Conservation (phyloP, 2,888 invertebrate species). For the Dorcus parallelipipedus region DNA sequence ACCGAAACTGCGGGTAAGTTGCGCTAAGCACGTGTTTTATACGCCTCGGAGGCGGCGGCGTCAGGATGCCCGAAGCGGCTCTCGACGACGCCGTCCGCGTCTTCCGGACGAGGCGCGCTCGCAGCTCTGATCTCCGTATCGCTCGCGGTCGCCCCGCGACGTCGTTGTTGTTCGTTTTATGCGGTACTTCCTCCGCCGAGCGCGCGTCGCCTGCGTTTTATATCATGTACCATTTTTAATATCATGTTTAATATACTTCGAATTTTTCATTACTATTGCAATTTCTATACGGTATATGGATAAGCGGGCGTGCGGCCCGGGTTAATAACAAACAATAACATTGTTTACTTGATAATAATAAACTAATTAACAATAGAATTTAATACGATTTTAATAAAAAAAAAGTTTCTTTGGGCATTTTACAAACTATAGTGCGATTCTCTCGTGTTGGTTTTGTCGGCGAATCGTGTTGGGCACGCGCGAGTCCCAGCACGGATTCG, state of each 20-base stretch:
- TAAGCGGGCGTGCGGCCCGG: conserved; percentile 36
- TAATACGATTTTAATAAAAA: conserved; percentile 49
- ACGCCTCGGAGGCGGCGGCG: conserved; percentile 24
- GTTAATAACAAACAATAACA: conserved; percentile 45
- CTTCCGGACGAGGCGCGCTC: conserved; percentile 40
- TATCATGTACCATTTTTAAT: conserved; percentile 51
- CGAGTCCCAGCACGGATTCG: conserved; percentile 18
- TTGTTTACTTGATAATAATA: conserved; percentile 44
- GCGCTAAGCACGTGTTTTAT: conserved; percentile 40
- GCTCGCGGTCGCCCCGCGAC: conserved; percentile 18
- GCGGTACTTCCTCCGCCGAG: conserved; percentile 26
- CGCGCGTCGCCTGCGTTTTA: conserved; percentile 45
- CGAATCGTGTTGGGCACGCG: conserved; percentile 18
- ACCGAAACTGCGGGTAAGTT: conserved; percentile 43
- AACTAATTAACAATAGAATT: conserved; percentile 47
- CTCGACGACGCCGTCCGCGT: conserved; percentile 23
- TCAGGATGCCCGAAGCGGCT: conserved; percentile 19
- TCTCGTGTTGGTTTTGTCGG: conserved; percentile 23
- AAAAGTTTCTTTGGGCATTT: conserved; percentile 48
- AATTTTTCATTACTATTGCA: conserved; percentile 47
- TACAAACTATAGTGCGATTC: conserved; percentile 33
- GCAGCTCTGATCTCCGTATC: conserved; percentile 31
- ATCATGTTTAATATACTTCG: conserved; percentile 48
- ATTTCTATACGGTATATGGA: conserved; percentile 41
- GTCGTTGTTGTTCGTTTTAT: conserved; percentile 21